These are phyloP conservation scores for Chaetops frenatus DNA, from an alignment of 2,113 vertebrate genomes.

Conservation along the genomic window DNA sequence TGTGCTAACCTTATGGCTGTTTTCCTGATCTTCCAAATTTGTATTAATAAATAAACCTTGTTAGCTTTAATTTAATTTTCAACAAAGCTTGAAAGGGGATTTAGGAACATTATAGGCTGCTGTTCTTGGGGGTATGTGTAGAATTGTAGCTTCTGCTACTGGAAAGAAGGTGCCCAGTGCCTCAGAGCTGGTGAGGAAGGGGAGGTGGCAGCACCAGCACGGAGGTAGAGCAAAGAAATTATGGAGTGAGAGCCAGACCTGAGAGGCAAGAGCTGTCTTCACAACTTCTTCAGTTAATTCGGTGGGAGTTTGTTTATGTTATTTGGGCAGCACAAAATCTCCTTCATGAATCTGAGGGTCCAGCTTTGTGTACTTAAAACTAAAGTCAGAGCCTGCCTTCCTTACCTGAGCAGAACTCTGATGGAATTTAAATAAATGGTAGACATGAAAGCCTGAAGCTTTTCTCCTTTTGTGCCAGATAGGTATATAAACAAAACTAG, in stretches of 20 bases:
- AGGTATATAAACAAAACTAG: neutral
- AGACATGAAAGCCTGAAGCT: neutral
- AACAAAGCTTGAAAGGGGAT: neutral
- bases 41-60: neutral
- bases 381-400: neutral
- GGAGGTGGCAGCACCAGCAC: neutral
- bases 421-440: neutral
- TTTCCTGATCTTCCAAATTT: neutral
- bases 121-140: rapidly evolving
- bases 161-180: neutral
- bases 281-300: neutral
- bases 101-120: neutral
- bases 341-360: neutral
- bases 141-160: neutral
- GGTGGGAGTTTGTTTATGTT: neutral
- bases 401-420: neutral
- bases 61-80: neutral
- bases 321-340: neutral
- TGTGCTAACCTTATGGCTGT: neutral
- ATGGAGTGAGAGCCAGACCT: neutral
- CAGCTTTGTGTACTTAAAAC: neutral
- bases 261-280: neutral
- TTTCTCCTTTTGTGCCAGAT: neutral
- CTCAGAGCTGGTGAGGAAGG: neutral
- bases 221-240: neutral